Evolutionary conservation across 2,113 vertebrate genomes (phyloP).

Genomic region (Chaetorhynchus papuensis): DNA sequence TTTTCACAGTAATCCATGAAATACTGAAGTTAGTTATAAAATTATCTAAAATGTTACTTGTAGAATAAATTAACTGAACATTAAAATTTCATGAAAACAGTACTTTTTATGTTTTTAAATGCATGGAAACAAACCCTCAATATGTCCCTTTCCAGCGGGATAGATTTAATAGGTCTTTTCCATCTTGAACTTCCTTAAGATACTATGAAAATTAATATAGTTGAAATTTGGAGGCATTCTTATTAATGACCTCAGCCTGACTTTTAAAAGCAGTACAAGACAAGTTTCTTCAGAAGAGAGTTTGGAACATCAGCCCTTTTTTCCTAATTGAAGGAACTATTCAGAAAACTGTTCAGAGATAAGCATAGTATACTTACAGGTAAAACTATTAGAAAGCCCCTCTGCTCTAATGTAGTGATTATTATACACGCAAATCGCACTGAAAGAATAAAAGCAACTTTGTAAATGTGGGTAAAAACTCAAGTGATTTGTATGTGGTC

Average conservation of each 20-base stretch:
- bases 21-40: not conserved
- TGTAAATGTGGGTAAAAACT: not conserved
- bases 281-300: not conserved
- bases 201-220: not conserved
- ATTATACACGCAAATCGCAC: not conserved
- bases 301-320: not conserved
- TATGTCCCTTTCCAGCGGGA: not conserved
- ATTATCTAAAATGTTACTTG: not conserved
- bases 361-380: not conserved
- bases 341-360: not conserved
- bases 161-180: constrained; percentile 65
- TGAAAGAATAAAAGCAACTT: not conserved
- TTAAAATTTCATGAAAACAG: not conserved
- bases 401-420: not conserved
- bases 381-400: not conserved
- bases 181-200: constrained; percentile 39
- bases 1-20: not conserved
- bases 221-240: not conserved
- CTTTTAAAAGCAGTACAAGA: not conserved
- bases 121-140: not conserved
- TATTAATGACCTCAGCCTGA: not conserved
- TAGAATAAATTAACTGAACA: not conserved
- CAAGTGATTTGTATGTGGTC: not conserved
- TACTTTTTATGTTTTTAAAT: not conserved
- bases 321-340: not conserved